Evolutionary conservation across 2,113 vertebrate genomes (phyloP).

Genomic region (Nothoprocta pentlandii): DNA sequence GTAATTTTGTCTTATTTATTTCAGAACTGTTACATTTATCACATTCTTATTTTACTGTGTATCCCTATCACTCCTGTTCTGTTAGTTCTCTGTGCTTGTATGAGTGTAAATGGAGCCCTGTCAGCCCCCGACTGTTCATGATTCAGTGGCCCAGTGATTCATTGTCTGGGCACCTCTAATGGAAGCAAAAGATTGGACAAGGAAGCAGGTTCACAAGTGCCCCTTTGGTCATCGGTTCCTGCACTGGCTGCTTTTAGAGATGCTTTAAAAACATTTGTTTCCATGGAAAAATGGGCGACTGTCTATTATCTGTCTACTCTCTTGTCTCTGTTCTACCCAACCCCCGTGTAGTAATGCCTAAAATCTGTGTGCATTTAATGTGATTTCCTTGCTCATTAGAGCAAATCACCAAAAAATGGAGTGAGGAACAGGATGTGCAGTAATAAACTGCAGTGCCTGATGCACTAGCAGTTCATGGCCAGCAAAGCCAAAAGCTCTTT

Average conservation of each 20-base stretch:
- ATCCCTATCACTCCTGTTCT: background rate
- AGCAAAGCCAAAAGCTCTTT: background rate
- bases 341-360: background rate
- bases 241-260: background rate
- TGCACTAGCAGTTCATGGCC: background rate
- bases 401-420: background rate
- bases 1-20: background rate
- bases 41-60: background rate
- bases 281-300: background rate
- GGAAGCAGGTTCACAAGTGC: background rate
- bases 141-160: background rate
- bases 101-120: background rate
- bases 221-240: background rate
- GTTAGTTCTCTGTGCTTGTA: background rate
- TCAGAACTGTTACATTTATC: background rate
- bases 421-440: background rate
- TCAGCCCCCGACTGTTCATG: background rate
- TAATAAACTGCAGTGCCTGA: background rate
- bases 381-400: background rate
- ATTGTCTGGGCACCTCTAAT: background rate
- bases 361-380: background rate
- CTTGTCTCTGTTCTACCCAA: background rate
- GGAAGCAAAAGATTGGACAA: background rate
- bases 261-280: background rate
- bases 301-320: background rate